These are phyloP conservation scores for Pammene fasciana DNA, from an alignment of 2,888 invertebrate species.

Conservation along the genomic window DNA sequence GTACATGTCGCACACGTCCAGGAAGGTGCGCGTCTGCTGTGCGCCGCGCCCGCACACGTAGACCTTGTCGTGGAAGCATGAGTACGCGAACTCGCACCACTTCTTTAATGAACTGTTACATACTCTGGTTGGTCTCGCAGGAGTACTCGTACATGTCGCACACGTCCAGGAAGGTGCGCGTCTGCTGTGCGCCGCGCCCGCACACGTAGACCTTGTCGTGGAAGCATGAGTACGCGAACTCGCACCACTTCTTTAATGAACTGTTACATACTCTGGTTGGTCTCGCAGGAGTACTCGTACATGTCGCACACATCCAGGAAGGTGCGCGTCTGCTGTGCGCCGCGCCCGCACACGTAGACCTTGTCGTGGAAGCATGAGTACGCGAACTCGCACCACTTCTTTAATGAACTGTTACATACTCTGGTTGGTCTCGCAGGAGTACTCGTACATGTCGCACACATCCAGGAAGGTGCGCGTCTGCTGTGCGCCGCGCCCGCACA, in stretches of 20 bases:
- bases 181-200: conserved; percentile 74
- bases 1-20: conserved; percentile 75
- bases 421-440: conserved; percentile 73
- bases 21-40: conserved; percentile 71
- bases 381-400: conserved; percentile 71
- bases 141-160: conserved; percentile 76
- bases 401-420: conserved; percentile 54
- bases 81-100: conserved; percentile 70
- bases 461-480: conserved; percentile 73
- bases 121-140: conserved; percentile 75
- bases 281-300: conserved; percentile 75
- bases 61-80: conserved; percentile 72
- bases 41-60: conserved; percentile 74
- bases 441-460: conserved; percentile 75
- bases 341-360: conserved; percentile 71
- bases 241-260: conserved; percentile 61
- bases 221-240: conserved; percentile 71
- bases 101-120: conserved; percentile 52
- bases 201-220: conserved; percentile 72
- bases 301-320: conserved; percentile 75
- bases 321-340: conserved; percentile 72
- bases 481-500: conserved; percentile 76
- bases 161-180: conserved; percentile 71
- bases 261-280: conserved; percentile 66
- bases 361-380: conserved; percentile 73